Evolutionary conservation across 2,888 invertebrate species (phyloP).

Genomic region (Drosophila prolongata): DNA sequence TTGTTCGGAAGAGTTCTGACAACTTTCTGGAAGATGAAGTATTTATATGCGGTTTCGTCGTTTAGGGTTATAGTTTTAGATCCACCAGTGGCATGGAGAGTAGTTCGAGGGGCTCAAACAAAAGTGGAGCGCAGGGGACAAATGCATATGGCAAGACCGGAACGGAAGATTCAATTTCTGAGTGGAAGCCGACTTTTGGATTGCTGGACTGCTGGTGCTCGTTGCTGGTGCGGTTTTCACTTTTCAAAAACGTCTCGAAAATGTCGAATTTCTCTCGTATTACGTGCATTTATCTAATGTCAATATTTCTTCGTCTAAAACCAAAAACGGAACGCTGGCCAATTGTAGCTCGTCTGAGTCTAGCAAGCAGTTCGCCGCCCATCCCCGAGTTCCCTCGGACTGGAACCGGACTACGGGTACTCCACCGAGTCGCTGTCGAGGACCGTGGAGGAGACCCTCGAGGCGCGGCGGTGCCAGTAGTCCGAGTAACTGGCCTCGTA

Average conservation of each 20-base stretch:
- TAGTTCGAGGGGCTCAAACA: constrained; percentile 53
- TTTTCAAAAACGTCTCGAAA: constrained; percentile 43
- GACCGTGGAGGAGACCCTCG: constrained; percentile 82
- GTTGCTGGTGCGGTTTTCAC: constrained; percentile 27
- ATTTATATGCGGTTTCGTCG: constrained; percentile 21
- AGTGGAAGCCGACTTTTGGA: constrained; percentile 58
- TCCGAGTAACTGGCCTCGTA: constrained; percentile 80
- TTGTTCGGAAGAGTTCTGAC: constrained; percentile 42
- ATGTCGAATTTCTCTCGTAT: constrained; percentile 28
- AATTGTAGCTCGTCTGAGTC: constrained; percentile 56
- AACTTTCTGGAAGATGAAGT: constrained; percentile 61
- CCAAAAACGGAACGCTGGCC: constrained; percentile 57
- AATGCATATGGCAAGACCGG: constrained; percentile 47
- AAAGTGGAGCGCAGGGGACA: constrained; percentile 26
- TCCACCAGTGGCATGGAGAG: constrained; percentile 75
- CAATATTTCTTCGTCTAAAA: constrained; percentile 46
- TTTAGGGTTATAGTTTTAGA: constrained; percentile 35
- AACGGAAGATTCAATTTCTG: constrained; percentile 62
- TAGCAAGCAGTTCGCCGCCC: constrained; percentile 51
- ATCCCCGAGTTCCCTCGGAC: constrained; percentile 1
- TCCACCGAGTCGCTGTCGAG: constrained; percentile 84
- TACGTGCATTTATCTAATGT: constrained; percentile 68
- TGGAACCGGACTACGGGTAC: constrained; percentile 64
- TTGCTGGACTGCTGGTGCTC: constrained; percentile 17
- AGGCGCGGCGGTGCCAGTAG: constrained; percentile 82